Evolutionary conservation across 2,888 invertebrate species (phyloP), one percentile per base, ranked within the genome.

Genomic region (Euproctis similis): DNA sequence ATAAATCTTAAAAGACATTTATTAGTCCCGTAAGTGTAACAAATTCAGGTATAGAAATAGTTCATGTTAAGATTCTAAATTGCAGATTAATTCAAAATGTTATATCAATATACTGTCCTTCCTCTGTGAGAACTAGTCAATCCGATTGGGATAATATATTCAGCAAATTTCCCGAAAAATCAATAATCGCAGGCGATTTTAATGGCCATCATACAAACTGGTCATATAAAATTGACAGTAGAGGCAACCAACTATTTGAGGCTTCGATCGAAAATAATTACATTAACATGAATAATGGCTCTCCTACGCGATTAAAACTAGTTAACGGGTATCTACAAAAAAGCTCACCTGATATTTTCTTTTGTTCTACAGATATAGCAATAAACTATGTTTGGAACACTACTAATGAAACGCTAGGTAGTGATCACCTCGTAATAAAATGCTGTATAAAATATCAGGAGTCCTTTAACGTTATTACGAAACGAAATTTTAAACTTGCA

Each of bases 381-480:
- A 3, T 32, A 3, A 16, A 16, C 23, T 32, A 7, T 24, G 20
- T 2, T 27, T 30, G 30, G 30, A 6, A 14, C 2, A 7, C 8
- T 13, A 30, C 11, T 8, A 30, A 30, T 12, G 24, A 30, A 21
- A 24, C 8, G 5, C 20, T 21, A 10, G 28, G 20, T 8, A 28
- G 21, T 17, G 32, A 28, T 5, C 28, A 28, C 12, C 21, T 32
- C 16, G 20, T 28, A 12, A 10, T 28, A 4, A 25, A 30, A 16
- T 12, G 24, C 2, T 2, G 4, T 10, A 10, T 13, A 12, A 12
- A 13, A 7, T 19, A 8, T 13, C 4, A 18, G 13, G 12, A 8
- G 12, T 9, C 17, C 10, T 7, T 8, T 7, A 21, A 16, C 2
- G 1, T 25, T 14, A 9, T 12, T 13, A 8, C 11, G 6, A 24